Percentiles rank a stretch among this genome's conserved stretches.
phyloP scores from a whole-genome alignment of 2,797 vertebrate species.

The Mus spretus region DNA sequence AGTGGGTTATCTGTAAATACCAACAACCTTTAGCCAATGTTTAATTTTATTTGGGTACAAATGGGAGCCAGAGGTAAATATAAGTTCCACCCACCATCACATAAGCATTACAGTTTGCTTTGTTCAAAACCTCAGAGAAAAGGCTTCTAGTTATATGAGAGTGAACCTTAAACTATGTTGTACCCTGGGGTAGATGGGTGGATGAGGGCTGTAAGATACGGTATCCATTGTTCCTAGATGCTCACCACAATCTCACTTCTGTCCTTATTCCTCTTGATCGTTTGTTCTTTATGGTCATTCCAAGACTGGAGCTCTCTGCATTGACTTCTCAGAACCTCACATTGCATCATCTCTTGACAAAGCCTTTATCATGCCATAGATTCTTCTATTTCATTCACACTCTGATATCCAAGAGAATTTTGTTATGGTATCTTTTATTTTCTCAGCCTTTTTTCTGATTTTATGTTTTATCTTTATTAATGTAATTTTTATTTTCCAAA shows the following conservation, averaged over 20 bases:
- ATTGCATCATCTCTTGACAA: neutral
- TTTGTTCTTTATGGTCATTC: neutral
- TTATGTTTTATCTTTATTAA: conserved; percentile 25
- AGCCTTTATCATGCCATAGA: neutral
- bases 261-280: neutral
- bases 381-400: neutral
- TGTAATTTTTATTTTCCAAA: neutral
- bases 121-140: neutral
- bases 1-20: neutral
- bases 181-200: neutral
- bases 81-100: neutral
- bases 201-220: neutral
- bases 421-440: neutral
- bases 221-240: neutral
- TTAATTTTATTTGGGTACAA: neutral
- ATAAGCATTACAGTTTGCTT: neutral
- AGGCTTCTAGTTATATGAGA: neutral
- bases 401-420: neutral
- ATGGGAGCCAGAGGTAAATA: neutral
- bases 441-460: neutral
- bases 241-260: neutral
- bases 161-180: neutral
- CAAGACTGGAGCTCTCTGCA: neutral
- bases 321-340: neutral
- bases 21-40: neutral